Percentiles rank a stretch among this genome's conserved stretches.
Conservation (phyloP, 2,797 vertebrate species). For the Luscinia megarhynchos region DNA sequence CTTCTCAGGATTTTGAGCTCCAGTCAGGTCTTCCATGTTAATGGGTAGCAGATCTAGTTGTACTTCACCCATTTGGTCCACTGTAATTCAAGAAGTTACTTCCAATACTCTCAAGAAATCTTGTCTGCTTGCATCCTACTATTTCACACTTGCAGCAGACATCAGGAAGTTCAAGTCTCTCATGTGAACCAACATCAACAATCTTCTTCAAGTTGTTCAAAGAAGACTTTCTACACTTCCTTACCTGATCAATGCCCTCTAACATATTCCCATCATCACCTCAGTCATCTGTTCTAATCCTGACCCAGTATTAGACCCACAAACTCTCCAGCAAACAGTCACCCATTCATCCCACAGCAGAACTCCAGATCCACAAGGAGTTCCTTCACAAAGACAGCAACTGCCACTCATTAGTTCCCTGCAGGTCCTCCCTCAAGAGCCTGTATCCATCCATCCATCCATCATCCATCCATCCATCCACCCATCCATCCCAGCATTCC, state of each 20-base stretch:
- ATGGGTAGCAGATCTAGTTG: background rate
- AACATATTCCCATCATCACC: background rate
- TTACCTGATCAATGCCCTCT: background rate
- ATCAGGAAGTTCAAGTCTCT: background rate
- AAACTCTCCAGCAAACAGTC: background rate
- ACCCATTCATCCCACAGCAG: background rate
- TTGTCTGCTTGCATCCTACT: background rate
- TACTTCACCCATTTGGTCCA: background rate
- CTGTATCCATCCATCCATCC: background rate
- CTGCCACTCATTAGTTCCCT: background rate
- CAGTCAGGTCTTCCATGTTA: background rate
- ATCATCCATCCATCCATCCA: background rate
- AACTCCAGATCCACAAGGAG: accelerated
- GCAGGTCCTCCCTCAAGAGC: background rate
- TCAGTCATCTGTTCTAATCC: background rate
- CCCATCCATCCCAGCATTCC: background rate
- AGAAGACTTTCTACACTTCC: background rate
- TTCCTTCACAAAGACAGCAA: background rate
- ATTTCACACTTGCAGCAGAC: background rate
- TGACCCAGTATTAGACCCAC: background rate
- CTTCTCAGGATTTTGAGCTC: background rate
- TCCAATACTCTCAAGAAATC: background rate
- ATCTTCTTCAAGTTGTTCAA: background rate
- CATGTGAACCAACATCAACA: background rate
- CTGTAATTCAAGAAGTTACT: background rate